Conservation (phyloP, 2,113 vertebrate genomes). For the Gavialis gangeticus region DNA sequence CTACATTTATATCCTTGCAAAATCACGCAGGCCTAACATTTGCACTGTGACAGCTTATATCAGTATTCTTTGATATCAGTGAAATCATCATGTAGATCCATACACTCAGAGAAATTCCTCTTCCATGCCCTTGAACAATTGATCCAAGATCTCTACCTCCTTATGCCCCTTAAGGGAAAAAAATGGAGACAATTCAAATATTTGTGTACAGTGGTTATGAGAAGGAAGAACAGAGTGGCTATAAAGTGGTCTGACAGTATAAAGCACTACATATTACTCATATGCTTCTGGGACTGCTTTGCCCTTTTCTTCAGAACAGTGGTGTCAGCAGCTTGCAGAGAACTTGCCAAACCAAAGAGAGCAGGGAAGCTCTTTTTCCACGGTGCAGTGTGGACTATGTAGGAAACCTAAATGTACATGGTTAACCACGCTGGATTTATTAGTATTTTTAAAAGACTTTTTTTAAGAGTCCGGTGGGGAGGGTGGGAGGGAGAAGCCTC, state of each 20-base stretch:
- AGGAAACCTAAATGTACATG: not conserved
- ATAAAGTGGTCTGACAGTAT: not conserved
- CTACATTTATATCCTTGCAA: no score
- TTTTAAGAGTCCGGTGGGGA: not conserved
- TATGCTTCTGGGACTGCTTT: not conserved
- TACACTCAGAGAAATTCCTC: not conserved
- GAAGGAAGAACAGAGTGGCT: not conserved
- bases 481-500: not conserved
- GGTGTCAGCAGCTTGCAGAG: not conserved
- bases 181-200: fast-evolving
- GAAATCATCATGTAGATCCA: fast-evolving
- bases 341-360: not conserved
- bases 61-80: no score
- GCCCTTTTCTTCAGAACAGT: not conserved
- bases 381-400: not conserved
- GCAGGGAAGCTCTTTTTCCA: not conserved
- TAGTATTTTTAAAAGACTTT: not conserved
- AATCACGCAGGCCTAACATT: no score
- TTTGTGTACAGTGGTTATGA: not conserved
- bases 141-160: not conserved
- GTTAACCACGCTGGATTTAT: not conserved
- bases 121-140: not conserved
- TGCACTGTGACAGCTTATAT: no score
- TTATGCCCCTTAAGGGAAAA: not conserved
- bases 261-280: not conserved